These are phyloP conservation scores for Odobenus rosmarus DNA, from an alignment of 2,113 vertebrate genomes.

Conservation along the genomic window DNA sequence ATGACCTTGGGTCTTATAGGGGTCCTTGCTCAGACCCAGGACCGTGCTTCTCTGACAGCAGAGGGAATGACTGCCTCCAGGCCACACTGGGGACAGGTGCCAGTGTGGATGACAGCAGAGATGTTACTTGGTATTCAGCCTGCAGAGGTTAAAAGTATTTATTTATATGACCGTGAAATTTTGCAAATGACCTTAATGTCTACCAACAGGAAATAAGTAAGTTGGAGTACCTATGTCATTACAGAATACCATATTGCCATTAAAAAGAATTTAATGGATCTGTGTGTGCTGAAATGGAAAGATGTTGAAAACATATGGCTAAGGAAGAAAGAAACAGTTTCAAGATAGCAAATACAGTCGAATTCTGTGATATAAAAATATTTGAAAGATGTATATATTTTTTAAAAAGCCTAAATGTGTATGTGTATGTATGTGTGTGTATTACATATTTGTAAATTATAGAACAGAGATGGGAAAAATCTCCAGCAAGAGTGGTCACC, in stretches of 20 bases:
- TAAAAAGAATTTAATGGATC: slow-evolving; percentile 10
- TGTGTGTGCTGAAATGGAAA: background rate
- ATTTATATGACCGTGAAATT: background rate
- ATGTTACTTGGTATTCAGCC: background rate
- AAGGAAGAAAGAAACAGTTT: background rate
- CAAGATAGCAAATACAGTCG: background rate
- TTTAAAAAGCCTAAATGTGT: background rate
- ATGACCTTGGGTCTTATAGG: background rate
- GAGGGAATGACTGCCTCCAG: background rate
- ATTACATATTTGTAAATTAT: background rate
- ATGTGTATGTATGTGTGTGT: background rate
- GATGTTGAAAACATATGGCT: background rate
- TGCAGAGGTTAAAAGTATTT: background rate
- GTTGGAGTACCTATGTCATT: background rate
- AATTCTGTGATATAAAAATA: background rate
- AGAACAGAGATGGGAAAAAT: background rate
- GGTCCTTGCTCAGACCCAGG: background rate
- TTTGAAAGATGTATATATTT: background rate
- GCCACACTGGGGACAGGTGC: background rate
- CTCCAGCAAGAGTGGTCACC: background rate
- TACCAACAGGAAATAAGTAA: background rate
- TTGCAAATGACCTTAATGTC: background rate
- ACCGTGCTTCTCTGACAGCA: background rate
- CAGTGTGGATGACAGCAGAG: background rate
- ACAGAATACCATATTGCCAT: background rate